phyloP scores from a whole-genome alignment of 2,113 vertebrate species.

The Mobula hypostoma region DNA sequence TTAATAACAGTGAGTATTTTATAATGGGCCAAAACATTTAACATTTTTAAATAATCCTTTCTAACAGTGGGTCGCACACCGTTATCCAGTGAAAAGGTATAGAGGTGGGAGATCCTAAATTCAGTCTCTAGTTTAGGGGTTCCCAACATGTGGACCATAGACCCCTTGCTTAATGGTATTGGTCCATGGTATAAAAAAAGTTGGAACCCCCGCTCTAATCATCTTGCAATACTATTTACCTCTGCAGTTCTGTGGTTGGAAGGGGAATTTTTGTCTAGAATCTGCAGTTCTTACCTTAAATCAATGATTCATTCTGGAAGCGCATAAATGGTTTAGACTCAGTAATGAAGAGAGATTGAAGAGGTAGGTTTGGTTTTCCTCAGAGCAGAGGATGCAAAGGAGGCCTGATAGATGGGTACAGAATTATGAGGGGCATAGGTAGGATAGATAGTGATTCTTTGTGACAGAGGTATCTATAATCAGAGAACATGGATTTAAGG shows the following conservation, averaged over 20 bases:
- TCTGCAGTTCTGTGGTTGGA: neutral
- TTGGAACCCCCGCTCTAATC: neutral
- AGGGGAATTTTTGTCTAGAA: neutral
- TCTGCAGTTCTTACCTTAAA: neutral
- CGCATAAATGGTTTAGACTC: neutral
- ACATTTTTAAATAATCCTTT: neutral
- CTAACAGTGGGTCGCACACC: neutral
- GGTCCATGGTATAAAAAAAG: no score
- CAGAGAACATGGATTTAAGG: no score
- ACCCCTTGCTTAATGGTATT: no score
- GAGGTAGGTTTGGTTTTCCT: no score
- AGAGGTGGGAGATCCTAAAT: neutral
- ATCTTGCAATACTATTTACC: neutral
- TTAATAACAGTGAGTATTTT: neutral
- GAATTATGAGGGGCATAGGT: no score
- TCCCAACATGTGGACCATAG: no score
- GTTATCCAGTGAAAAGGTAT: neutral
- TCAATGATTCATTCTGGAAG: neutral
- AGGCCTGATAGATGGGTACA: no score
- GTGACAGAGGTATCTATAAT: no score
- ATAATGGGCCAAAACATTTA: neutral
- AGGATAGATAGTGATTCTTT: no score
- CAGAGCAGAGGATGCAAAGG: no score
- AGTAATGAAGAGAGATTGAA: no score
- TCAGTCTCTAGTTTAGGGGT: neutral